A percentile compares a stretch with the other conserved stretches of the same genome.
phyloP scores from a whole-genome alignment of 2,113 vertebrate genomes.

The Eubucco bourcierii region DNA sequence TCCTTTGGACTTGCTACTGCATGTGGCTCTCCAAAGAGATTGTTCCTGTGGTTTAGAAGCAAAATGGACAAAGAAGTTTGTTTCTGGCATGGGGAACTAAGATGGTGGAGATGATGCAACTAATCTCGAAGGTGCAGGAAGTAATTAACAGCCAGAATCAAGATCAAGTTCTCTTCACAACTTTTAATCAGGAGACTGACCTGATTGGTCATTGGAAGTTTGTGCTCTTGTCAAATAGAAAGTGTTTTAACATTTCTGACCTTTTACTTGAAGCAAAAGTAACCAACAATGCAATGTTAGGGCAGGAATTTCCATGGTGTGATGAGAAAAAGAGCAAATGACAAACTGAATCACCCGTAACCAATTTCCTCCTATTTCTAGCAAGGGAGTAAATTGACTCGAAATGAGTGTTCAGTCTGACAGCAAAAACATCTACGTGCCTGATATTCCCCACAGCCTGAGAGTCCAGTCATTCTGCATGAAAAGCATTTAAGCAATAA shows the following conservation, averaged over 20 bases:
- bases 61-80: not conserved
- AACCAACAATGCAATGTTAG: not conserved
- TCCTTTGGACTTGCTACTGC: not conserved
- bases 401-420: conserved; percentile 2
- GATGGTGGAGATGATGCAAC: not conserved
- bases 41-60: not conserved
- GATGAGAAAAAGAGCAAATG: conserved; percentile 43
- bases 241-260: not conserved
- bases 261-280: not conserved
- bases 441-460: not conserved
- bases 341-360: conserved; percentile 41
- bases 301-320: conserved; percentile 1
- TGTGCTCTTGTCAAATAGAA: not conserved
- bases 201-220: not conserved
- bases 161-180: not conserved
- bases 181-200: not conserved
- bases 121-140: not conserved
- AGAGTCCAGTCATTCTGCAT: not conserved
- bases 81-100: not conserved
- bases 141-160: not conserved
- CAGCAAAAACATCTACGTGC: not conserved
- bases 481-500: not conserved
- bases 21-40: not conserved
- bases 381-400: conserved; percentile 27
- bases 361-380: conserved; percentile 11